Evolutionary conservation across 2,888 invertebrate species (phyloP), one percentile per base, ranked within the genome.

Genomic region (Stenurella melanura): DNA sequence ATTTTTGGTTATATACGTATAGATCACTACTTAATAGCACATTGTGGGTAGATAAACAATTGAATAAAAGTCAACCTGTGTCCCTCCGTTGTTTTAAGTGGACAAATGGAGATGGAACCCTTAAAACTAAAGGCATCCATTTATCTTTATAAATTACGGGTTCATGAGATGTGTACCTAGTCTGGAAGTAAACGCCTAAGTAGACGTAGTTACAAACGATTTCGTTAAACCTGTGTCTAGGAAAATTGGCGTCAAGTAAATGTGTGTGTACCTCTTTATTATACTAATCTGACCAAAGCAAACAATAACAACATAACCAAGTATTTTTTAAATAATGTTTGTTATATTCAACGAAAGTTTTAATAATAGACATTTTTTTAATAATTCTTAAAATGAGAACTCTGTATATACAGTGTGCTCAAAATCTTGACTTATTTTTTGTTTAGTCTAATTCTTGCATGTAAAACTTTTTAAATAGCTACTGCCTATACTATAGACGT

Each of bases 11-110:
- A n/a, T n/a, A n/a, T n/a, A n/a, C n/a, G n/a, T 26, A 26, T 26
- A 4, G 1, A 26, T 34, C 30, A 64, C 11, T 64, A 10, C 17
- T 34, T 30, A 38, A n/a, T 42, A 19, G 19, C 50, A 64, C 19
- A 50, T 64, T 64, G 42, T 19, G 19, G 42, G 64, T 42, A 42
- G 19, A 64, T 42, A 64, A 64, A 64, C 19, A 42, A 64, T 64
- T 17, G 38, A 10, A 38, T 64, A 38, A 64, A 17, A 42, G 64
- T 64, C 64, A 17, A 18, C 19, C 19, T 42, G 17, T 11, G 64
- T 42, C 38, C 15, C 11, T 12, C 12, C 11, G 15, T 50, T 50
- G 5, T 42, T 12, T 19, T 34, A 26, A 60, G 26, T n/a, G 30
- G 30, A 6, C 26, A 61, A 21, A 26, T 15, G n/a, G 60, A 15